A percentile compares a stretch with the other conserved stretches of the same genome.
Conservation (phyloP, 2,113 vertebrate species). For the Channa argus region DNA sequence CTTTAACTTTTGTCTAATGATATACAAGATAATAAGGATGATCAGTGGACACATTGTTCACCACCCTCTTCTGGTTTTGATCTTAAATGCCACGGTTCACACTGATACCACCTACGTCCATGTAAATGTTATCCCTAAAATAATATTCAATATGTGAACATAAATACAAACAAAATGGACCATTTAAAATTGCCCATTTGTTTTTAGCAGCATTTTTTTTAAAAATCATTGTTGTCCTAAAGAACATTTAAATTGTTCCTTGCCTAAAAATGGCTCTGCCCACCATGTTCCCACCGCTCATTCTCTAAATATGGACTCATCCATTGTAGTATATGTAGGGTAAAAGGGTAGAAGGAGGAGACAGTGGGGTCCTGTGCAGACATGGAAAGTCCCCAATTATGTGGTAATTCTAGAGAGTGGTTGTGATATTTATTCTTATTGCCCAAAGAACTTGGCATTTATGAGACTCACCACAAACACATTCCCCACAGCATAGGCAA, state of each 20-base stretch:
- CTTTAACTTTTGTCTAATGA: no score
- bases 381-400: slow-evolving; percentile 89
- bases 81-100: no score
- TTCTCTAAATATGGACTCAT: slow-evolving; percentile 66
- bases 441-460: slow-evolving; percentile 84
- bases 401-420: slow-evolving; percentile 83
- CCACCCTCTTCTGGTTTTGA: no score
- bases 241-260: slow-evolving; percentile 14
- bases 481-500: slow-evolving; percentile 75
- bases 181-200: slow-evolving; percentile 2
- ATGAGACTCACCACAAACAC: slow-evolving; percentile 82
- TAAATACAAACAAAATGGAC: background rate
- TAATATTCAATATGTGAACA: background rate
- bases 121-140: background rate
- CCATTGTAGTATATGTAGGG: slow-evolving; percentile 47
- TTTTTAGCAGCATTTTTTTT: background rate
- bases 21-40: no score
- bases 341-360: slow-evolving; percentile 55
- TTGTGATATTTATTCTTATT: slow-evolving; percentile 82
- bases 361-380: slow-evolving; percentile 72
- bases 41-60: no score
- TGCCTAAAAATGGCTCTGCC: slow-evolving; percentile 56
- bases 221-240: background rate
- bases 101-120: no score
- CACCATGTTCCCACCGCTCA: slow-evolving; percentile 32